Conservation (phyloP, 2,797 vertebrate genomes). For the Oreonectes daqikongensis region DNA sequence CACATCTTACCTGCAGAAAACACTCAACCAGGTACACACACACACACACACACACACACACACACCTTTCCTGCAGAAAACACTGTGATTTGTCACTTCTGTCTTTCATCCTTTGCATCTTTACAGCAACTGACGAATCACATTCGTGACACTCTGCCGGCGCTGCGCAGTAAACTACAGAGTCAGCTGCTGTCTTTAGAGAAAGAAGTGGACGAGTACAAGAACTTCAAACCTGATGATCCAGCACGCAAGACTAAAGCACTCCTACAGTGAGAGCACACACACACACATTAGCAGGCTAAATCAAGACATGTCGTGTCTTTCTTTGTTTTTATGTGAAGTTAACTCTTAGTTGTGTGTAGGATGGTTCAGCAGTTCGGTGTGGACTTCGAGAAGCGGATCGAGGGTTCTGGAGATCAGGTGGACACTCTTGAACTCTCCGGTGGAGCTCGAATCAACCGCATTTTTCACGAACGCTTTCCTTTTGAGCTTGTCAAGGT, state of each 20-base stretch:
- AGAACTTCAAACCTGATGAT: constrained; percentile 93
- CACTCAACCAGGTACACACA: constrained; percentile 87
- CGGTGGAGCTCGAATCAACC: constrained; percentile 91
- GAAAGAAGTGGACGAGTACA: constrained; percentile 95
- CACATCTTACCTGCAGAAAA: constrained; percentile 88
- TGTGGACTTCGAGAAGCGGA: constrained; percentile 96
- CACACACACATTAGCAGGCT: background rate
- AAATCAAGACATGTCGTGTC: too few relatives aligned
- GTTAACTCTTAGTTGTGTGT: constrained; percentile 17
- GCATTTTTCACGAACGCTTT: constrained; percentile 94
- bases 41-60: background rate
- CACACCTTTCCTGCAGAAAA: constrained; percentile 88
- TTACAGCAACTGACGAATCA: constrained; percentile 96
- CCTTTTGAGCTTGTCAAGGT: constrained; percentile 95
- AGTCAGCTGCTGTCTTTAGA: constrained; percentile 92
- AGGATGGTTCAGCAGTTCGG: constrained; percentile 99
- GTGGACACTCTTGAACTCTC: constrained; percentile 94
- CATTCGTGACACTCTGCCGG: constrained; percentile 91
- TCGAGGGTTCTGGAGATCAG: constrained; percentile 94
- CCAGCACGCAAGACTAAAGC: constrained; percentile 94
- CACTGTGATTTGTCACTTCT: constrained; percentile 48
- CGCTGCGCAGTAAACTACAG: constrained; percentile 92
- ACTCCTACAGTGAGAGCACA: constrained; percentile 83
- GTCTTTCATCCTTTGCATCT: background rate
- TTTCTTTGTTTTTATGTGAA: too few relatives aligned